Evolutionary conservation across 1,140 invertebrate genomes (phyloP), one percentile per base, ranked within the genome.

Genomic region (Zaprionus capensis): DNA sequence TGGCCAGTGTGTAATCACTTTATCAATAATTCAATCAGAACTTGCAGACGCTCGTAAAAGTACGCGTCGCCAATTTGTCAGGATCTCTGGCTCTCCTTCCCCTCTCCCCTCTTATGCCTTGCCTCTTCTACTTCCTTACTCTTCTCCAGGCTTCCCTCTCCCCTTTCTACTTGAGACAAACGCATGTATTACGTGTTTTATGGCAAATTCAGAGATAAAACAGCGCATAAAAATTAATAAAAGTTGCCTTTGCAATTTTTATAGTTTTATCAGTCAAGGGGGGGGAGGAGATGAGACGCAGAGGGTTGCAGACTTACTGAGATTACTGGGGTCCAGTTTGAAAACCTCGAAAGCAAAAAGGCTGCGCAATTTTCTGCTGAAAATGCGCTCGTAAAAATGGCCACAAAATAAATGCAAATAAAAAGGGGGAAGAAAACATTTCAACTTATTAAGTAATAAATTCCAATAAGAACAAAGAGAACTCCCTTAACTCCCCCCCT

Each of bases 1-100:
- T 24, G 12, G 34, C 20, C 38, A 22, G 28, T 36, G 53, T 69
- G 84, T 79, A 90, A 85, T 81, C 85, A 88, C 85, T 90, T 90
- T 90, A 90, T 90, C 85, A 81, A 90, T 90, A 90, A 91, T 90
- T 91, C 85, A 91, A 90, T 90, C 85, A 90, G 66, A 90, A 81
- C 72, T 81, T 78, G 72, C 31, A 65, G 64, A 62, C 56, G 71
- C 80, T 90, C 81, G 78, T 84, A 90, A 88, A 90, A 85, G 61
- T 80, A 7, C 41, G 66, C 76, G 75, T 76, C 76, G 71, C 78
- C 71, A 85, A 90, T 87, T 90, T 88, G 78, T 88, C 66, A 71
- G 55, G 17, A 46, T 46, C 41, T 41, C 38, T n/a, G 5, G 1
- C 15, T 41, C 5, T 9, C 2, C 41, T 1, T 0, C n/a, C 7